Evolutionary conservation across 2,888 invertebrate species (phyloP), one percentile per base, ranked within the genome.

Genomic region (Eutolmus rufibarbis): DNA sequence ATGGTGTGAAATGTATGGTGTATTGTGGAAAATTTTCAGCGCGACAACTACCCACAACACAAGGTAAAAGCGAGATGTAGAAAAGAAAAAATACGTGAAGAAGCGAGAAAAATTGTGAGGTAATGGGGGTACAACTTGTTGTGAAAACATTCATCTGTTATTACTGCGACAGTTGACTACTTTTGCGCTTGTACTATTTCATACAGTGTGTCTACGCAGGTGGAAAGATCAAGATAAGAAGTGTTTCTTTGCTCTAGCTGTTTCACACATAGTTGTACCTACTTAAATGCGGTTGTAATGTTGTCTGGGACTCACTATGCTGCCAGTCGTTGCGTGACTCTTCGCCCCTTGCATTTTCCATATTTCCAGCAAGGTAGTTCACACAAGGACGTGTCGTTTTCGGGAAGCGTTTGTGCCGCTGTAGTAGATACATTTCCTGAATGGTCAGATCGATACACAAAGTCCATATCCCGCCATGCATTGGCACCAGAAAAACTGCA

Each of bases 401-500:
- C 5, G 92, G 92, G 88, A 92, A 92, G 86, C 91, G 92, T 23
- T 91, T 91, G 88, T 92, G 91, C 51, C 91, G 90, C 77, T 86
- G 77, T 31, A 66, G 81, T 85, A 89, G 94, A 94, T 94, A 93
- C 89, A 96, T 94, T 92, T 97, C 96, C 91, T 96, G 95, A 89
- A 96, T 96, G 95, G 95, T 95, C 90, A 97, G 94, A 90, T 96
- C 96, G 90, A 96, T 96, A 92, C 96, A 98, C 92, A 96, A 94
- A 31, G 96, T 97, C 98, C 97, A 98, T 90, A 96, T 98, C 51
- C 97, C 98, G n/a, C 96, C 97, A 90, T 96, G 96, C 95, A 97
- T 97, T 14, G 97, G 97, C 40, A 97, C 96, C 87, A 97, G 93
- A 92, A 97, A 96, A 51, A 96, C 95, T 19, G 94, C 93, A 31